Conservation (phyloP, 2,888 invertebrate genomes). For the Ophion obscuratus region DNA sequence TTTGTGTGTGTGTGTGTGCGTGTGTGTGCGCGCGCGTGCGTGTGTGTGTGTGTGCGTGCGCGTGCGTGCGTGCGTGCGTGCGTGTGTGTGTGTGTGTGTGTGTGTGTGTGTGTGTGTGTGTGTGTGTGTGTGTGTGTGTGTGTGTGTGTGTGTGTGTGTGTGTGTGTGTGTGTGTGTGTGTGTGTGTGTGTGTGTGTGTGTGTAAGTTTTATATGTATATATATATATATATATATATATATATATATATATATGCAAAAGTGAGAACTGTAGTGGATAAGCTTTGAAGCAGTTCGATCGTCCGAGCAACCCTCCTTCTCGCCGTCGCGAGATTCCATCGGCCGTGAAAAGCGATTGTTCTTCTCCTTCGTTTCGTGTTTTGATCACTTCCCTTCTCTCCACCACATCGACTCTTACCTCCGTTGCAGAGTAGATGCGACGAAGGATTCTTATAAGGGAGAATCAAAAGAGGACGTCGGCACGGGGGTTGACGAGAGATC, state of each 20-base stretch:
- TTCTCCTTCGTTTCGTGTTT: slow-evolving; percentile 66
- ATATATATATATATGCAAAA: slow-evolving; percentile 18
- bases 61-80: background rate
- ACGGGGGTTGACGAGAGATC: slow-evolving; percentile 27
- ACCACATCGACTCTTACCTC: slow-evolving; percentile 22
- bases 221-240: background rate
- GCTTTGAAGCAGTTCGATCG: slow-evolving; percentile 71
- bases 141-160: background rate
- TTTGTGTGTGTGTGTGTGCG: background rate
- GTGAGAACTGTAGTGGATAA: slow-evolving; percentile 48
- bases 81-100: background rate
- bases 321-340: slow-evolving; percentile 59
- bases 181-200: background rate
- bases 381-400: slow-evolving; percentile 55
- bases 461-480: slow-evolving; percentile 13
- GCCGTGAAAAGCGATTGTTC: slow-evolving; percentile 70
- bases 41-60: no score
- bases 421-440: slow-evolving; percentile 18
- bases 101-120: background rate
- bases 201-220: no score
- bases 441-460: slow-evolving; percentile 46
- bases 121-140: background rate
- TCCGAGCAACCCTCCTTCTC: slow-evolving; percentile 68
- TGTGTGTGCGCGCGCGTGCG: background rate
- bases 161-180: background rate